Conservation (phyloP, 2,888 invertebrate genomes). For the Aromia moschata region DNA sequence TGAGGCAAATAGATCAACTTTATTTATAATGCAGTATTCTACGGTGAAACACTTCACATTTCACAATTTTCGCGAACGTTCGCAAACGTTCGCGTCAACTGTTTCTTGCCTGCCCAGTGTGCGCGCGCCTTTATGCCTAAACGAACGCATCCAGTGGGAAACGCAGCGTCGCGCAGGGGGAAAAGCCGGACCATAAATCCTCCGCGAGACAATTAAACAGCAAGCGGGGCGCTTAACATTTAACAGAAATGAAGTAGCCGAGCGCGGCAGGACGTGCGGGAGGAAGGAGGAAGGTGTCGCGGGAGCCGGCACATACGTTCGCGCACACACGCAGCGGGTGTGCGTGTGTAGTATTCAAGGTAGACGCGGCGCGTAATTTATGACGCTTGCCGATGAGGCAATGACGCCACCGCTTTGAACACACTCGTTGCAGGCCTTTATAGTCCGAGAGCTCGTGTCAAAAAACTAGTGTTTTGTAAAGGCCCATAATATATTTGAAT, state of each 20-base stretch:
- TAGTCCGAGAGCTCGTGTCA: too few species aligned
- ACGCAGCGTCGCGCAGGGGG: background rate
- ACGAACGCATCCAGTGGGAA: conserved; percentile 1
- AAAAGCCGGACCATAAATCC: conserved; percentile 45
- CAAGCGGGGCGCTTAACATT: conserved; percentile 51
- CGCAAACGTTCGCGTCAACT: too few species aligned
- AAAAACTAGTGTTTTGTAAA: too few species aligned
- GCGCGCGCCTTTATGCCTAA: too few species aligned
- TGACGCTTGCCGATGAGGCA: conserved; percentile 15
- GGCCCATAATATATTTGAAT: too few species aligned
- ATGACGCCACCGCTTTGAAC: conserved; percentile 14
- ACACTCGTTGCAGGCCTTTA: conserved; percentile 1
- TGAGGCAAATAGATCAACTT: too few species aligned
- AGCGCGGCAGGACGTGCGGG: conserved; percentile 38
- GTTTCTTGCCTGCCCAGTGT: too few species aligned
- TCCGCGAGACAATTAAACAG: conserved; percentile 53
- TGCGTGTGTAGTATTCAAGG: conserved; percentile 20
- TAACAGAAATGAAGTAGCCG: conserved; percentile 46
- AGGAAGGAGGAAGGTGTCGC: conserved; percentile 38
- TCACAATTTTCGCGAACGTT: too few species aligned
- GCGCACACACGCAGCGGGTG: conserved; percentile 29
- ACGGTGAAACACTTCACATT: too few species aligned
- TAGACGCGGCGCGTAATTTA: conserved; percentile 26
- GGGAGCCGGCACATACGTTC: conserved; percentile 24
- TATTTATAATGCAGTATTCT: too few species aligned